Evolutionary conservation across 2,888 invertebrate genomes (phyloP), one percentile per base, ranked within the genome.

Genomic region (Zaprionus bogoriensis): DNA sequence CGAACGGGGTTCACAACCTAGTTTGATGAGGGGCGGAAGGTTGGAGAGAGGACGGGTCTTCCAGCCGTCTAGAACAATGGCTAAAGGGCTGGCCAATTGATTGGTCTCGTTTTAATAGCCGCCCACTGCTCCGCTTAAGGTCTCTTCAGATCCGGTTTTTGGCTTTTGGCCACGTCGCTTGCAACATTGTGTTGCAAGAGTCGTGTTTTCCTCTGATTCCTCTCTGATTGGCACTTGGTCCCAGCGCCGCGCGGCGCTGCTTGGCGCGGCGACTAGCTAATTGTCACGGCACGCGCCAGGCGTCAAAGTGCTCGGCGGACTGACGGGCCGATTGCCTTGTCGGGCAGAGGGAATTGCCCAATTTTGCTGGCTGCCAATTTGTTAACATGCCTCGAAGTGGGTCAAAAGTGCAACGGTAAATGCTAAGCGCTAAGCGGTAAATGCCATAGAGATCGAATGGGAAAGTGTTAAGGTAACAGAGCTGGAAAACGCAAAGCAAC

Each of bases 181-280:
- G 80, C 85, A 72, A 63, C 78, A 77, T 55, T 58, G 54, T 72
- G 53, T 48, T 64, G 64, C 64, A 69, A 63, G n/a, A n/a, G 27
- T 74, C 71, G 58, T 69, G 72, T 60, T 36, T 47, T 57, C 45
- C 51, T 46, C 59, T 64, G 81, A 78, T 80, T 61, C 57, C 67
- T 53, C 50, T 45, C 67, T 85, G 79, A 79, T 79, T 85, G 79
- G 76, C 82, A 79, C 36, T 64, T 65, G 75, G 75, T 51, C 74
- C 54, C 22, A 68, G 23, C 39, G 41, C 39, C n/a, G n/a, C n/a
- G n/a, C n/a, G n/a, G n/a, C n/a, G n/a, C n/a, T n/a, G n/a, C n/a
- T n/a, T n/a, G n/a, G n/a, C 22, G 50, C 27, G 32, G 32, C 23
- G 51, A 42, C 59, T 27, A 38, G 71, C 70, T 80, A 82, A 80